These are phyloP conservation scores for Lysiphlebus fabarum DNA, from an alignment of 1,140 invertebrate species.

Conservation along the genomic window DNA sequence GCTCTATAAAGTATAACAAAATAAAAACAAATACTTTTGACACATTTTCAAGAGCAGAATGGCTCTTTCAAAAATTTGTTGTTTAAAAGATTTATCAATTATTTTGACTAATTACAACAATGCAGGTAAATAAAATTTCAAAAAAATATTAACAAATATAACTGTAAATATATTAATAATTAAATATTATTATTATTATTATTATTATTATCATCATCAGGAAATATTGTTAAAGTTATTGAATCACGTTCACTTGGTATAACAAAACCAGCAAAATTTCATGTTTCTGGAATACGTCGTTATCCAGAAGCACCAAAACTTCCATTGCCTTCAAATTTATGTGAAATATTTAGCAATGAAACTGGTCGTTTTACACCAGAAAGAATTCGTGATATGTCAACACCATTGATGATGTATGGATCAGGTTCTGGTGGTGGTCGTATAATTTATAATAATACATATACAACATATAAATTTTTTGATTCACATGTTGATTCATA, in stretches of 20 bases:
- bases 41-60: slow-evolving; percentile 3
- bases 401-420: slow-evolving; percentile 56
- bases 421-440: slow-evolving; percentile 27
- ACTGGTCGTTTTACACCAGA: slow-evolving; percentile 63
- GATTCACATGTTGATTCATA: slow-evolving; percentile 65
- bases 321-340: slow-evolving; percentile 53
- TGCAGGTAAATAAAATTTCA: slow-evolving; percentile 17
- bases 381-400: slow-evolving; percentile 60
- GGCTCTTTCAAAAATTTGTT: slow-evolving; percentile 25
- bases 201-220: neutral
- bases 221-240: neutral
- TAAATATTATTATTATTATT: neutral
- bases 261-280: slow-evolving; percentile 27
- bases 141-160: neutral
- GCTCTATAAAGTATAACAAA: no score
- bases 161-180: neutral
- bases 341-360: slow-evolving; percentile 49
- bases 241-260: slow-evolving; percentile 7
- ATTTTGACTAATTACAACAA: slow-evolving; percentile 16
- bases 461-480: slow-evolving; percentile 22
- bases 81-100: slow-evolving; percentile 15
- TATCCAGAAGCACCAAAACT: slow-evolving; percentile 45
- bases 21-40: no score
- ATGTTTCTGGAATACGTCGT: slow-evolving; percentile 31
- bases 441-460: no score